Base-by-base conservation (phyloP, 2,888 invertebrate genomes). In the Lamproptera curius region DNA sequence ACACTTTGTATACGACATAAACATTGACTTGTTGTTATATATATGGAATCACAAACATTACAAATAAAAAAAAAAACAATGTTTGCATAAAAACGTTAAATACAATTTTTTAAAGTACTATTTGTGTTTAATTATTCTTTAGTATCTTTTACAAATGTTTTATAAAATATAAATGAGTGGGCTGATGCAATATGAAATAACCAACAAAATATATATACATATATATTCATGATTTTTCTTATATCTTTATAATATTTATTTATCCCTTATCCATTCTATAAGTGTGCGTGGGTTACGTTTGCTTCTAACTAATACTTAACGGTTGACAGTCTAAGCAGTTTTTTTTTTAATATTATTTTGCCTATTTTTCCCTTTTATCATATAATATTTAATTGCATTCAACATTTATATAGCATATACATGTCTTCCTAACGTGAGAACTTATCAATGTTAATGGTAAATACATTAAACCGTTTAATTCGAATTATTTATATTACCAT, bases 271-370 rank as follows among this genome's bases (percentile, higher is more conserved):
- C 57, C 56, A 63, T 54, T 53, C 59, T 61, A 63, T 48, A 57
- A 61, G 73, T 78, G 78, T 81, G 82, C 82, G 81, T 77, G 76
- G 65, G 68, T n/a, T 67, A 54, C 36, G 67, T 28, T 70, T 75
- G 73, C 75, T 65, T 65, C 67, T 71, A 72, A 61, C 63, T 56
- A 57, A 56, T 55, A 34, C 52, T 57, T 54, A 55, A 51, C 61
- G 5, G n/a, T 56, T 62, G 66, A 70, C 75, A 70, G 71, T 71
- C 73, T 78, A 80, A 65, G 68, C 71, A 61, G 54, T 61, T 58
- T 59, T 63, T 58, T 47, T 57, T 49, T 54, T 51, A 5, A 54
- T 53, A 28, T 35, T 51, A 52, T 56, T 57, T 48, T 26, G 42
- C 52, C 59, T 55, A 54, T 54, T 50, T 52, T 57, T 55, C 54